Evolutionary conservation across 2,888 invertebrate species (phyloP).

Genomic region (Deilephila elpenor): DNA sequence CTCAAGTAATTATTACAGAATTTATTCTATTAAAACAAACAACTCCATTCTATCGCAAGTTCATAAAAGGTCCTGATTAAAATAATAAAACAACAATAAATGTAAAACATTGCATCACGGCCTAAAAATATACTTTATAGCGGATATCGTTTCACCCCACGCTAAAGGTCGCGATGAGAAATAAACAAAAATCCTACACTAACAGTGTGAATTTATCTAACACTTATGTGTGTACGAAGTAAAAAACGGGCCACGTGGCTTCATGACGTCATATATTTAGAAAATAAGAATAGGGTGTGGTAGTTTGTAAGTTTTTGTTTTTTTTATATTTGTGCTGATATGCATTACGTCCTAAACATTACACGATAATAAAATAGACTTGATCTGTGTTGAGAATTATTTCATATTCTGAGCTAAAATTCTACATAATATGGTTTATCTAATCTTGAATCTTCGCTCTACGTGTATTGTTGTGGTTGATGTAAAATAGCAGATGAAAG

Average conservation of each 20-base stretch:
- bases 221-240: neutral
- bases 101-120: neutral
- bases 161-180: conserved; percentile 4
- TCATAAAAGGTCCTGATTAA: neutral
- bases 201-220: neutral
- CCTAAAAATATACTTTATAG: neutral
- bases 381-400: no score
- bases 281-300: no score
- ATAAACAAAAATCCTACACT: conserved; percentile 11
- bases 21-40: neutral
- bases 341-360: no score
- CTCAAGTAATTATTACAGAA: no score
- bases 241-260: neutral
- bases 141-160: conserved; percentile 12
- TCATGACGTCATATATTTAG: neutral
- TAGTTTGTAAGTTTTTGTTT: no score
- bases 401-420: no score
- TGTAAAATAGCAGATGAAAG: no score
- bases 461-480: no score
- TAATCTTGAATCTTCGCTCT: no score
- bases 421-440: no score
- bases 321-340: no score
- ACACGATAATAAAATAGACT: no score
- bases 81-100: neutral
- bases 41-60: neutral